Base-by-base conservation (phyloP, 1,140 invertebrate genomes). In the Polypedilum pembai region DNA sequence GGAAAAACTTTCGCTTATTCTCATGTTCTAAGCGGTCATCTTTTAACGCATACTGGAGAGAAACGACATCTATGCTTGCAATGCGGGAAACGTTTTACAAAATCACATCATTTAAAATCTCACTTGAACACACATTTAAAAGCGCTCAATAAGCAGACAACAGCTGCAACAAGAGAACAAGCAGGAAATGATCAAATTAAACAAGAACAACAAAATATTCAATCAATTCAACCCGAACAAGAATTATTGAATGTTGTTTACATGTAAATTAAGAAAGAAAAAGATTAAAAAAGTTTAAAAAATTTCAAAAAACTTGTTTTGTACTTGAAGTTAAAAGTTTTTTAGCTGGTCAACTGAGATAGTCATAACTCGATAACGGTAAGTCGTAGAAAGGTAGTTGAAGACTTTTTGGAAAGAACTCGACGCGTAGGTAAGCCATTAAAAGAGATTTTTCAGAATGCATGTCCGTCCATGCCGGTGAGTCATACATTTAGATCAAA, bases 1-100 rank as follows among this genome's bases (percentile, higher is more conserved):
- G 84, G 87, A 1, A 91, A 91, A 79, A 87, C 89, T 1, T 92
- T 91, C 79, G 89, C 88, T 75, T 85, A 87, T 4, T 86, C 87
- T 45, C 87, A 88, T 76, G 87, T 88, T 73, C 78, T 89, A 10
- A 84, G 87, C 7, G 82, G 87, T 20, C 89, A 90, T 74, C 81
- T 85, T 33, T 83, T 86, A 4, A 87, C 86, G 0, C 88, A 90
- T 76, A 89, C 88, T 0, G 88, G 88, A 3, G 86, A 89, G 76
- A 88, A 88, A 76, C 85, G 86, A 78, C 10, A 12, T n/a, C 10
- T 15, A 8, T 82, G 81, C n/a, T n/a, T 73, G 77, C 73, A 21
- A 74, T 82, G 81, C 73, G 77, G 75, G 3, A 82, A 81, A 74
- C 74, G 77, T 40, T 82, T 82, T 74, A 77, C 81, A 0, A 79